A percentile compares a stretch with the other conserved stretches of the same genome.
Evolutionary conservation across 2,888 invertebrate genomes (phyloP).

Genomic region (Malachius bipustulatus): DNA sequence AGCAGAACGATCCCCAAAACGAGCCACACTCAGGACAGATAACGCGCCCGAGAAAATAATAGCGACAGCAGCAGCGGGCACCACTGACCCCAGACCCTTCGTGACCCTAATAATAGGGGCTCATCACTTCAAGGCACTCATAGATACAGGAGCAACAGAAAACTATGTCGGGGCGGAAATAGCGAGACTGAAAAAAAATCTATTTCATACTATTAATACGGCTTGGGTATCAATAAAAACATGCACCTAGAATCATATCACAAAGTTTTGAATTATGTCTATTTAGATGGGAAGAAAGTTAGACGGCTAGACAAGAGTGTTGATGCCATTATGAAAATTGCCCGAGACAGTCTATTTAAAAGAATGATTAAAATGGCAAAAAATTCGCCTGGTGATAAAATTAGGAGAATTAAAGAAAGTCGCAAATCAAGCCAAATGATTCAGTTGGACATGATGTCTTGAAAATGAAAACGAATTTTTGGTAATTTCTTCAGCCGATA

Average conservation of each 20-base stretch:
- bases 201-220: conserved; percentile 16
- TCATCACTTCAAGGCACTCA: too few relatives aligned
- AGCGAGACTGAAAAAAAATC: too few relatives aligned
- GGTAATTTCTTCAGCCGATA: neutral
- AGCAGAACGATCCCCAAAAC: too few relatives aligned
- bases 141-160: too few relatives aligned
- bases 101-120: too few relatives aligned
- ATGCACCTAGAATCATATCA: conserved; percentile 20
- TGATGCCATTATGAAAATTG: conserved; percentile 15
- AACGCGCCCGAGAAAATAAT: too few relatives aligned
- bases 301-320: conserved; percentile 17
- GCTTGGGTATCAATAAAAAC: conserved; percentile 19
- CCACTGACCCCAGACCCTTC: too few relatives aligned
- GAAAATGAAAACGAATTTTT: neutral
- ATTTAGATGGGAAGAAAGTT: conserved; percentile 18
- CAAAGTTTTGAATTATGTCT: conserved; percentile 17
- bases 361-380: conserved; percentile 11
- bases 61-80: too few relatives aligned
- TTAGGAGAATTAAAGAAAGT: neutral
- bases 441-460: neutral
- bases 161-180: too few relatives aligned
- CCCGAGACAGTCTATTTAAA: conserved; percentile 15
- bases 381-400: conserved; percentile 8
- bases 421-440: neutral
- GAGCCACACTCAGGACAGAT: too few relatives aligned